Evolutionary conservation across 1,140 invertebrate genomes (phyloP), one percentile per base, ranked within the genome.

Genomic region (Ectropis grisescens): DNA sequence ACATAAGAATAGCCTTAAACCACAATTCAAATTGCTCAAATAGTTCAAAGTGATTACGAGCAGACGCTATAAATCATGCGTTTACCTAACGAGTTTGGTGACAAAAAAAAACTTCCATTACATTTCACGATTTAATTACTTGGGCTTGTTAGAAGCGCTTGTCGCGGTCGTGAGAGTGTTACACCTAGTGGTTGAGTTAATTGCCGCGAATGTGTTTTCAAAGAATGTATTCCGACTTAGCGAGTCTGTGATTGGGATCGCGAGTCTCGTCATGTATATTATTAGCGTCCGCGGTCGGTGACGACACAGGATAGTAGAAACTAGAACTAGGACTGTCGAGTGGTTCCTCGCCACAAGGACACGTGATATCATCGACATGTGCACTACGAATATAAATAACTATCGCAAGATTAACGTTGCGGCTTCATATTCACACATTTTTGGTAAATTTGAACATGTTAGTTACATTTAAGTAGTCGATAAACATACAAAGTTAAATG

Each of bases 311-410:
- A 75, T 79, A 70, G 65, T 62, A 62, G 47, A 53, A 62, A 46
- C 40, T 46, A 58, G 58, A 75, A 74, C 62, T 74, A 62, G 74
- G 65, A 74, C 71, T 69, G 58, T 54, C 53, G 56, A 37, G 26
- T 49, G 57, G 60, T 64, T 72, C 72, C 64, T 71, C 61, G 58
- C 51, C 49, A 49, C 71, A 80, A 80, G 75, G 75, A 65, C 75
- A 60, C 50, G 51, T 80, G 75, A 76, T 65, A 68, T 76, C 75
- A 80, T 46, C 43, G 44, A 43, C 59, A 58, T 65, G 56, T 59
- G 58, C 43, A 45, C 30, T 31, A 31, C 53, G 62, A 68, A 66
- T 66, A 70, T 61, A 62, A 70, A 64, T 58, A 42, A 42, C 37
- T 36, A 48, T 47, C 42, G 58, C 50, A 59, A 68, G 64, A 66